Base-by-base conservation (phyloP, 2,113 vertebrate genomes). In the Piaya cayana region DNA sequence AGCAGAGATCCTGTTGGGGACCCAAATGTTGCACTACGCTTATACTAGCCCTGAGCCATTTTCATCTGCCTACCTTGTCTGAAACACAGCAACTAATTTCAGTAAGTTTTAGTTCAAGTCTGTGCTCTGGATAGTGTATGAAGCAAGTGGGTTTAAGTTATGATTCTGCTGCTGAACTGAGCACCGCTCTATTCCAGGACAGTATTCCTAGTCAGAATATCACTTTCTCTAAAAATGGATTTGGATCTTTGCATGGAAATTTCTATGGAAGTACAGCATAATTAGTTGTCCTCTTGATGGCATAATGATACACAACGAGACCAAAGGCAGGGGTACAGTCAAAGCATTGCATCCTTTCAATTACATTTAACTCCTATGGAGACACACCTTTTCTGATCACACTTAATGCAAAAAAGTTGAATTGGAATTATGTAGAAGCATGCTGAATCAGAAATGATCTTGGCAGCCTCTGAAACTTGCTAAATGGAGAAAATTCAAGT, bases 51-150 rank as follows among this genome's bases (percentile, higher is more conserved):
- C 8, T 43, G 76, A 77, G 32, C 21, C 0, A 23, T 82, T 86
- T 90, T 82, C 34, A n/a, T 36, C 12, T 26, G 7, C 21, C 4
- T 37, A 5, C 11, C 18, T 93, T 42, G 34, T 47, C 29, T 87
- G n/a, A 43, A 69, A 52, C 36, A 29, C 27, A 83, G 47, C 19
- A 59, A 12, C 5, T 20, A 32, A 36, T 11, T 52, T 81, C 37
- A 70, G 27, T n/a, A 60, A 85, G 15, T 68, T 47, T 85, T 83
- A 77, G 23, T 55, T 67, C 32, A 76, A 16, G 29, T 22, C 47
- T 4, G 0, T 69, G 29, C 13, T 88, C 45, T 1, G 0, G 12
- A 5, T 15, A 80, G 32, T 26, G 4, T 16, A 15, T 69, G 14
- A 67, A 81, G 47, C 26, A 86, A 8, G 4, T 43, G 17, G 34